phyloP scores from a whole-genome alignment of 1,140 invertebrate species.

The Pseudomyrmex dendroicus region DNA sequence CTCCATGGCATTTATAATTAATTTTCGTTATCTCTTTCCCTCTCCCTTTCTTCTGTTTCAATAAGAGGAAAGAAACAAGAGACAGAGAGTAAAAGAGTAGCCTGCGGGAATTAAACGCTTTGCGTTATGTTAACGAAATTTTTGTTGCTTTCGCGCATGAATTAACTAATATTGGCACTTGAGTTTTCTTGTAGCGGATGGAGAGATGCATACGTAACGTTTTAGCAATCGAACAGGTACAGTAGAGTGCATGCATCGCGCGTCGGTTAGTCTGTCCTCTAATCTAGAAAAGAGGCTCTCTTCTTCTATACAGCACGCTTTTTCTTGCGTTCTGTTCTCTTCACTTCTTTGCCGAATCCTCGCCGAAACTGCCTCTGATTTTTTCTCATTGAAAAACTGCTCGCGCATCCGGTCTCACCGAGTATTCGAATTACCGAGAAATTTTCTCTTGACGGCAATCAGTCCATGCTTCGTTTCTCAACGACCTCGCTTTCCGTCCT shows the following conservation, averaged over 20 bases:
- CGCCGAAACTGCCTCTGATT: constrained; percentile 12
- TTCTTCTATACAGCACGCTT: constrained; percentile 21
- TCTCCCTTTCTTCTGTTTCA: constrained; percentile 17
- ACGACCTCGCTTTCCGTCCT: constrained; percentile 22
- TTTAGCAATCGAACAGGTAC: constrained; percentile 6
- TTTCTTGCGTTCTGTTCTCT: constrained; percentile 25
- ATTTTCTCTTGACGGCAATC: constrained; percentile 33
- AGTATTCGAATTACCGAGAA: constrained; percentile 30
- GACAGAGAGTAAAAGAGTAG: constrained; percentile 4
- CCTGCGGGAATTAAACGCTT: constrained; percentile 47
- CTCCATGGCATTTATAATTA: constrained; percentile 63
- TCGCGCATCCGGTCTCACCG: constrained; percentile 17
- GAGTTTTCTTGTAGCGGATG: constrained; percentile 63
- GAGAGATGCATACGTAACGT: constrained; percentile 73
- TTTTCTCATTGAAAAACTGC: constrained; percentile 9
- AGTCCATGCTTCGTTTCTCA: constrained; percentile 1
- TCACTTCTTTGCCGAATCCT: not conserved
- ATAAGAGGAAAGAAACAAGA: constrained; percentile 53
- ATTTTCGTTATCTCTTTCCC: constrained; percentile 22
- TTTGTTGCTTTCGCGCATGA: constrained; percentile 48
- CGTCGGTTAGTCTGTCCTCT: not conserved
- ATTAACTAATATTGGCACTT: constrained; percentile 69
- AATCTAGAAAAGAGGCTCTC: constrained; percentile 52
- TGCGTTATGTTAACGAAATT: constrained; percentile 27
- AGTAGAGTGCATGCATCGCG: constrained; percentile 35